These are phyloP conservation scores for Leptopilina drosophilae DNA, from an alignment of 2,888 invertebrate species.

Conservation along the genomic window DNA sequence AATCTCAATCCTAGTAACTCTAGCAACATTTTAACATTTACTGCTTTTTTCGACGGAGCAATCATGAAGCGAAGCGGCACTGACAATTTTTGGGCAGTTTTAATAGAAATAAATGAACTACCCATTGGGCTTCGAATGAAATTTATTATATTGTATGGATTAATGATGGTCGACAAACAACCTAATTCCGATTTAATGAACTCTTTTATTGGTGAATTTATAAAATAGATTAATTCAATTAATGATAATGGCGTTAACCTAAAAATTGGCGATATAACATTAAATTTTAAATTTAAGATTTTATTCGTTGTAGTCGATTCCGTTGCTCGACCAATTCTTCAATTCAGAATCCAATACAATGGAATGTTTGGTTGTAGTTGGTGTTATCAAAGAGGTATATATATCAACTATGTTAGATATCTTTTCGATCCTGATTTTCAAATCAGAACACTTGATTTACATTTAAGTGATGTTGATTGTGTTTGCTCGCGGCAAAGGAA, in stretches of 20 bases:
- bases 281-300: background rate
- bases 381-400: background rate
- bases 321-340: too few relatives aligned
- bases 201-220: constrained; percentile 29
- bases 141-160: constrained; percentile 41
- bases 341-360: background rate
- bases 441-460: too few relatives aligned
- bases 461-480: too few relatives aligned
- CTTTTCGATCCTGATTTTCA: too few relatives aligned
- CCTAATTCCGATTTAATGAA: constrained; percentile 41
- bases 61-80: background rate
- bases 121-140: constrained; percentile 18
- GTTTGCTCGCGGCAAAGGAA: too few relatives aligned
- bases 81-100: background rate
- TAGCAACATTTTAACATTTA: background rate
- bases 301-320: background rate
- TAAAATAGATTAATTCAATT: constrained; percentile 30
- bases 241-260: too few relatives aligned
- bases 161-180: constrained; percentile 34
- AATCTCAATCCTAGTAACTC: background rate
- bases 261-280: background rate
- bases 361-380: background rate
- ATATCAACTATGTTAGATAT: too few relatives aligned
- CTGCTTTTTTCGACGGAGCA: background rate
- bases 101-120: constrained; percentile 44